A percentile compares a stretch with the other conserved stretches of the same genome.
These are phyloP conservation scores for Rhinatrema bivittatum DNA, from an alignment of 2,797 vertebrate species.

Conservation along the genomic window DNA sequence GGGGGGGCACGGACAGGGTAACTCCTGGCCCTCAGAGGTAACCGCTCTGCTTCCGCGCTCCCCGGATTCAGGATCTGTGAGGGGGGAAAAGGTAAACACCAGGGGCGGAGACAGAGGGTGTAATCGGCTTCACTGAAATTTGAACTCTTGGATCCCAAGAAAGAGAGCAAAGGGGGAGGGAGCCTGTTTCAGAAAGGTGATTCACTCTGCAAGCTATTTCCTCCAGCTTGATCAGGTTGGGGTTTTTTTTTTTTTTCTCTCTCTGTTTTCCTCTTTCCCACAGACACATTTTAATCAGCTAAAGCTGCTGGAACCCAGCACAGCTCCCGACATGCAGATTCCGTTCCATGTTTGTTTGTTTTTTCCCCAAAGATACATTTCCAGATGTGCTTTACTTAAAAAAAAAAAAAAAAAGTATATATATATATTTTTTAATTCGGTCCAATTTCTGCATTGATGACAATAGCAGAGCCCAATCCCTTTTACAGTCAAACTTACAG, in stretches of 20 bases:
- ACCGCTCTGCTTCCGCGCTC: constrained; percentile 44
- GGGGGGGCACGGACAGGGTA: too few relatives aligned
- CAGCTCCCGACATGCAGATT: too few relatives aligned
- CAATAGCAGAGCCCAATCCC: too few relatives aligned
- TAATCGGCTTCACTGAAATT: constrained; percentile 58
- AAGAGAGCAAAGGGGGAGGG: constrained; percentile 13
- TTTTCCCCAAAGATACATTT: too few relatives aligned
- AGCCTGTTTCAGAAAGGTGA: constrained; percentile 1
- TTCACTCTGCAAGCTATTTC: background rate
- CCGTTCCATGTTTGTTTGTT: too few relatives aligned
- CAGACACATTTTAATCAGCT: background rate
- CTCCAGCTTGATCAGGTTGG: background rate
- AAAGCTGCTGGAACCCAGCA: background rate
- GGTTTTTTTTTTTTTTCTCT: background rate
- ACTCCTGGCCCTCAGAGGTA: too few relatives aligned
- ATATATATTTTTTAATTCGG: too few relatives aligned
- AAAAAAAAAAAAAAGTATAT: too few relatives aligned
- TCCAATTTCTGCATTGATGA: too few relatives aligned
- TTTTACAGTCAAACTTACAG: too few relatives aligned
- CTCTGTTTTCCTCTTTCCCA: too few relatives aligned
- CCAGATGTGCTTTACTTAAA: too few relatives aligned
- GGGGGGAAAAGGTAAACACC: constrained; percentile 82
- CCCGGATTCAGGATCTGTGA: constrained; percentile 51
- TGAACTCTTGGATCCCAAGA: constrained; percentile 44
- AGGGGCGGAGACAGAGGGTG: constrained; percentile 48